Conservation (phyloP, 2,888 invertebrate genomes). For the Diplazon laetatorius region DNA sequence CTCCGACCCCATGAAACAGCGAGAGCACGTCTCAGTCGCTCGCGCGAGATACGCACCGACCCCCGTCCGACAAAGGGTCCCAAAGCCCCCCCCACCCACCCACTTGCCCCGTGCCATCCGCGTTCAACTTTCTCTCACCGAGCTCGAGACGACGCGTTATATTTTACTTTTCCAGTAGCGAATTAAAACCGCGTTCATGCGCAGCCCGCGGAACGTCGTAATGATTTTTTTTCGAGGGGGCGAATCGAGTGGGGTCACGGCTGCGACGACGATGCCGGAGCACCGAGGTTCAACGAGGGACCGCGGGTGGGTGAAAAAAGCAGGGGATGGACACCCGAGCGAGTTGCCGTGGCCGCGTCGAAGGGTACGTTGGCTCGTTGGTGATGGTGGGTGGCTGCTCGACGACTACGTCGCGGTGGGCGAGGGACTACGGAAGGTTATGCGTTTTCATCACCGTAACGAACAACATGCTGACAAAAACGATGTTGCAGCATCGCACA, state of each 20-base stretch:
- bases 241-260: constrained; percentile 90
- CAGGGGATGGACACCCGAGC: constrained; percentile 54
- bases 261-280: constrained; percentile 83
- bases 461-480: too few relatives aligned
- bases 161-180: constrained; percentile 71
- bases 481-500: too few relatives aligned
- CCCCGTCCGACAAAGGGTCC: constrained; percentile 48
- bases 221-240: constrained; percentile 94
- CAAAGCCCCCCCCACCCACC: constrained; percentile 58
- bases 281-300: constrained; percentile 80
- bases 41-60: constrained; percentile 60
- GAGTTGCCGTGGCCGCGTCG: constrained; percentile 47
- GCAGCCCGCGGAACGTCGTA: constrained; percentile 88
- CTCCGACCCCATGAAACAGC: constrained; percentile 51
- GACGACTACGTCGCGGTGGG: constrained; percentile 34
- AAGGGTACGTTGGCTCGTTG: constrained; percentile 23
- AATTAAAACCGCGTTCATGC: constrained; percentile 87
- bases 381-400: constrained; percentile 29
- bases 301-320: constrained; percentile 68
- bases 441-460: too few relatives aligned
- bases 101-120: constrained; percentile 57
- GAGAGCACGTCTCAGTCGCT: constrained; percentile 56
- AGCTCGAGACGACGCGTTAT: constrained; percentile 61
- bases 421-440: too few relatives aligned
- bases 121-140: constrained; percentile 64